Conservation (phyloP, 2,888 invertebrate species). For the Aleiodes alternator region DNA sequence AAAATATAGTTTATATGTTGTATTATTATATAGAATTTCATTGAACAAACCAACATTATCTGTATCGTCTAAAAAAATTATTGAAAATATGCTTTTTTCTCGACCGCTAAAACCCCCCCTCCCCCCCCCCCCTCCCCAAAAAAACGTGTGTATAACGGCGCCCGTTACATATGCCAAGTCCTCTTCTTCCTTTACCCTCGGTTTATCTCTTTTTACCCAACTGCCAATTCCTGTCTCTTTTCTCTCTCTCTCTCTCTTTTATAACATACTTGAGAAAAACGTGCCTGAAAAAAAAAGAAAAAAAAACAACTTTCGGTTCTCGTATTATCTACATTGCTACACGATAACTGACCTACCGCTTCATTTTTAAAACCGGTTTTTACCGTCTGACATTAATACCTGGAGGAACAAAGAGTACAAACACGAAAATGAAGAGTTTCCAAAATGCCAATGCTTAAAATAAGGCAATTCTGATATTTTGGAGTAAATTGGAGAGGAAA, state of each 20-base stretch:
- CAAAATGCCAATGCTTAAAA: background rate
- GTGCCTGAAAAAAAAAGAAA: background rate
- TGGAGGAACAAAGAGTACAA: conserved; percentile 8
- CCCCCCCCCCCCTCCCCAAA: no score
- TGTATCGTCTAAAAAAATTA: no score
- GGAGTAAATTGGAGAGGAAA: no score
- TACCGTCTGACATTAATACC: conserved; percentile 31
- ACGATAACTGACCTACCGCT: conserved; percentile 58
- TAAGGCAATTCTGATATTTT: no score
- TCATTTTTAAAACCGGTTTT: conserved; percentile 56
- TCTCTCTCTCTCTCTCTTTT: background rate
- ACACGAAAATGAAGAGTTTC: background rate
- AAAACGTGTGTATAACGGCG: conserved; percentile 33
- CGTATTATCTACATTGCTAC: conserved; percentile 50
- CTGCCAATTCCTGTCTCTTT: conserved; percentile 4
- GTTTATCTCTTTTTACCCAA: background rate
- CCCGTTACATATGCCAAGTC: conserved; percentile 10
- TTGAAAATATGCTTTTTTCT: no score
- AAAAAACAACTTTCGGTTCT: conserved; percentile 38
- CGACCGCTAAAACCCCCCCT: no score
- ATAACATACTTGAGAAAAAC: background rate
- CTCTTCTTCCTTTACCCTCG: conserved; percentile 12
- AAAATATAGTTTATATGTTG: no score
- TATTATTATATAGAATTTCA: no score
- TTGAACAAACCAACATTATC: no score